These are phyloP conservation scores for Gadopsis bispinosus DNA, from an alignment of 2,797 vertebrate species.

Conservation along the genomic window DNA sequence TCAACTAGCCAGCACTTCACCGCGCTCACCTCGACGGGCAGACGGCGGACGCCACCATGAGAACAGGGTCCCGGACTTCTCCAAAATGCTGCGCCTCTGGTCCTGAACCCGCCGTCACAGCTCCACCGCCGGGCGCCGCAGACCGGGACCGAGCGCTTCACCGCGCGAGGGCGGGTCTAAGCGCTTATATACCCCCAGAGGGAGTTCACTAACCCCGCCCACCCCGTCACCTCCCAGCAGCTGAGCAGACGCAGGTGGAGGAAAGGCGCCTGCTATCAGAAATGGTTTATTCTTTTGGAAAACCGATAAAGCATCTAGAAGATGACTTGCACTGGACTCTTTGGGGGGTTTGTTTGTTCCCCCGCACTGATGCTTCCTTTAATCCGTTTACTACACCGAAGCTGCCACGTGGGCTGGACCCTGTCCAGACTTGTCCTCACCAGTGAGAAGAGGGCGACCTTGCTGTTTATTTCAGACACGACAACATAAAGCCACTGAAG, in stretches of 20 bases:
- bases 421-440: conserved; percentile 52
- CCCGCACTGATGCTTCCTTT: background rate
- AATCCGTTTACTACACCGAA: background rate
- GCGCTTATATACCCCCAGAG: background rate
- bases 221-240: conserved; percentile 33
- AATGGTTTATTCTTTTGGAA: too few relatives aligned
- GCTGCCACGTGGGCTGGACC: conserved; percentile 6
- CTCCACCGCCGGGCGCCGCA: background rate
- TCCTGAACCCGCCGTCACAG: conserved; percentile 23
- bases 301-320: background rate
- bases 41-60: conserved; percentile 64
- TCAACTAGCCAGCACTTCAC: conserved; percentile 53
- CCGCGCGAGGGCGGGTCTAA: conserved; percentile 45
- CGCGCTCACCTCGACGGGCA: conserved; percentile 59
- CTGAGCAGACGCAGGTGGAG: background rate
- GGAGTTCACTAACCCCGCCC: conserved; percentile 72
- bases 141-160: conserved; percentile 4
- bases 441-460: conserved; percentile 4
- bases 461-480: conserved; percentile 45
- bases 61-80: conserved; percentile 23
- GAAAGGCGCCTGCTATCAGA: background rate
- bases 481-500: conserved; percentile 40
- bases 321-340: background rate
- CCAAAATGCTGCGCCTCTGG: background rate
- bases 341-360: too few relatives aligned